Evolutionary conservation across 2,113 vertebrate species (phyloP), one percentile per base, ranked within the genome.

Genomic region (Chionis minor): DNA sequence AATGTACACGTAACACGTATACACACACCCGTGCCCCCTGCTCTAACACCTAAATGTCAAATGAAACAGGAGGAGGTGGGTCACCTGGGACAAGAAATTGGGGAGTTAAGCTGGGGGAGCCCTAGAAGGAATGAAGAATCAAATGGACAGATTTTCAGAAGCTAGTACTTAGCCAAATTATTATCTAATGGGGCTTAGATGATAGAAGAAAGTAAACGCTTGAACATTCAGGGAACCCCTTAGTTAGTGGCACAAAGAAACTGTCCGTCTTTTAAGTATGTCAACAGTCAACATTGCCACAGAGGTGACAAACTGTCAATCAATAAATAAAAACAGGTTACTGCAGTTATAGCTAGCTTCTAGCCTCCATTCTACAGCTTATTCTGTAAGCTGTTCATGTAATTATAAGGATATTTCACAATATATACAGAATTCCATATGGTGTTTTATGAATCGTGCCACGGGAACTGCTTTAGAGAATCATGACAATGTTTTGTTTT

Each of bases 161-260:
- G 55, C 23, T 35, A 89, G 74, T 30, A 44, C 73, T 95, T 77
- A 75, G 70, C 7, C 56, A 40, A 44, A 90, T 61, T 74, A 59
- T 67, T 91, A 92, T 40, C 73, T 52, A 40, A 82, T 32, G 71
- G 33, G 51, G 85, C 71, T 70, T 38, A 66, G 56, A 75, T 79
- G 85, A 94, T n/a, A 69, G 77, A 95, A 61, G 75, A 62, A 55
- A 95, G 73, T 44, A 91, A 97, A 70, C 35, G 62, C 89, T 56
- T 90, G 35, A 84, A 67, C 73, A 49, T 91, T 66, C 42, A 91
- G 14, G 35, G 66, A 94, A 33, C 42, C 40, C 52, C 14, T 55
- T 85, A 77, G 23, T n/a, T 70, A 80, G 69, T 55, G 67, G 77
- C 26, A 70, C 70, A 74, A 92, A 88, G 71, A 38, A 85, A 90